A percentile compares a stretch with the other conserved stretches of the same genome.
Conservation (phyloP, 2,797 vertebrate genomes). For the Eleutherodactylus coqui region DNA sequence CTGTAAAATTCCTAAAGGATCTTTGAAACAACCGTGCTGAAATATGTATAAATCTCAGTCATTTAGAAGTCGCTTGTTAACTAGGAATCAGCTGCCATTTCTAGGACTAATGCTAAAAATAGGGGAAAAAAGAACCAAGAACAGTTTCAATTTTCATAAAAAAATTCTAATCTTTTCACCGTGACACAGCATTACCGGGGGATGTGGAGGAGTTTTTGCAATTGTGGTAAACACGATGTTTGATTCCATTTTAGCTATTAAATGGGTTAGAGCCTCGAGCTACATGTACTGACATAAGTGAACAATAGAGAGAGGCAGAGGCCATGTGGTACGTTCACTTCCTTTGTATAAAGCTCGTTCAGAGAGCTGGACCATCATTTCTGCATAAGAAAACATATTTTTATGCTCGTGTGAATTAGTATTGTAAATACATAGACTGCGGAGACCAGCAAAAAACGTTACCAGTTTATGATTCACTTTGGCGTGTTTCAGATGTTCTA, state of each 20-base stretch:
- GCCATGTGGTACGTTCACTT: constrained; percentile 21
- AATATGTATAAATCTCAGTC: constrained; percentile 24
- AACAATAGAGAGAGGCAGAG: constrained; percentile 35
- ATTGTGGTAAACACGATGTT: constrained; percentile 31
- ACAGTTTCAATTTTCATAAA: neutral
- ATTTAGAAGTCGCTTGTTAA: neutral
- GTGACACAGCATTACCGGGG: neutral
- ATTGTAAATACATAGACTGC: neutral
- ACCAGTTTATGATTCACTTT: neutral
- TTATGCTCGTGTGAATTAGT: neutral
- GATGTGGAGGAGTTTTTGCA: neutral
- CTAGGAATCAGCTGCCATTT: neutral
- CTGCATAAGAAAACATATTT: neutral
- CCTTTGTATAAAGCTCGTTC: neutral
- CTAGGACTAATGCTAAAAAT: neutral
- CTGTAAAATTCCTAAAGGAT: constrained; percentile 1
- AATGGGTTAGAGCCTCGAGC: constrained; percentile 51
- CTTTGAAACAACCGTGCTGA: neutral
- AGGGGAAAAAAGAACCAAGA: neutral
- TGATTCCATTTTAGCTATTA: constrained; percentile 44
- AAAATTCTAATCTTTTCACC: neutral
- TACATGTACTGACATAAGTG: constrained; percentile 42
- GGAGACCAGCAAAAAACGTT: neutral
- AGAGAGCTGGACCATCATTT: neutral
- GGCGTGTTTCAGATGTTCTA: neutral